Percentiles rank a stretch among this genome's conserved stretches.
Evolutionary conservation across 1,140 invertebrate genomes (phyloP).

Genomic region (Drosophila subpulchrella): DNA sequence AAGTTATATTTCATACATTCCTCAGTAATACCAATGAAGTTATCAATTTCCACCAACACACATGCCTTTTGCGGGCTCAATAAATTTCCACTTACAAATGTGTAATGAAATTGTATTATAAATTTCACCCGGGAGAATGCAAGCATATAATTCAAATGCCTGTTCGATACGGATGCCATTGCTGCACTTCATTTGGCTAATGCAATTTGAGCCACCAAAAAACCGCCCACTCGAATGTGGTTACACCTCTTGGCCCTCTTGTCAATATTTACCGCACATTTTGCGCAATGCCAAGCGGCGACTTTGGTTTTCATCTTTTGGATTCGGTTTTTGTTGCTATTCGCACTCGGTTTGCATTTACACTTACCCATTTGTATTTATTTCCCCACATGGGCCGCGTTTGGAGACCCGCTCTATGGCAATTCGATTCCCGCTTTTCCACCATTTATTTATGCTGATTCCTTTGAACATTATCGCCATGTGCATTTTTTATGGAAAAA

Average conservation of each 20-base stretch:
- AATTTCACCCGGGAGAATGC: slow-evolving; percentile 24
- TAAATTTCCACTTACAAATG: slow-evolving; percentile 22
- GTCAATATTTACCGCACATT: slow-evolving; percentile 73
- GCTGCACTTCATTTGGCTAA: slow-evolving; percentile 49
- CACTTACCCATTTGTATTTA: slow-evolving; percentile 77
- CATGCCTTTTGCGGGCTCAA: background rate
- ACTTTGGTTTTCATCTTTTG: slow-evolving; percentile 59
- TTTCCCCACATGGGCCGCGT: slow-evolving; percentile 26
- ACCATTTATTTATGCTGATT: slow-evolving; percentile 70
- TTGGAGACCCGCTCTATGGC: background rate
- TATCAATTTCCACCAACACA: slow-evolving; percentile 3
- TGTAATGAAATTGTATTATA: slow-evolving; percentile 30
- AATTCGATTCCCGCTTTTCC: background rate
- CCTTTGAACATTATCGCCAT: slow-evolving; percentile 54
- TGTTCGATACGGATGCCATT: slow-evolving; percentile 23
- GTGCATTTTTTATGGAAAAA: slow-evolving; percentile 40
- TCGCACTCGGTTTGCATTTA: slow-evolving; percentile 58
- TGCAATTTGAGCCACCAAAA: slow-evolving; percentile 59
- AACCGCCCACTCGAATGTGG: slow-evolving; percentile 25
- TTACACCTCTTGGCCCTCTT: slow-evolving; percentile 7
- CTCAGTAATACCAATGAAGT: background rate
- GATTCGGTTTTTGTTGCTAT: slow-evolving; percentile 7
- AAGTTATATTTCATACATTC: too few species aligned
- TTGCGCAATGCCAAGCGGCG: slow-evolving; percentile 57
- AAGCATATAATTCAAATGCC: slow-evolving; percentile 13